Conservation (phyloP, 2,888 invertebrate species). For the Lissonota sp. region DNA sequence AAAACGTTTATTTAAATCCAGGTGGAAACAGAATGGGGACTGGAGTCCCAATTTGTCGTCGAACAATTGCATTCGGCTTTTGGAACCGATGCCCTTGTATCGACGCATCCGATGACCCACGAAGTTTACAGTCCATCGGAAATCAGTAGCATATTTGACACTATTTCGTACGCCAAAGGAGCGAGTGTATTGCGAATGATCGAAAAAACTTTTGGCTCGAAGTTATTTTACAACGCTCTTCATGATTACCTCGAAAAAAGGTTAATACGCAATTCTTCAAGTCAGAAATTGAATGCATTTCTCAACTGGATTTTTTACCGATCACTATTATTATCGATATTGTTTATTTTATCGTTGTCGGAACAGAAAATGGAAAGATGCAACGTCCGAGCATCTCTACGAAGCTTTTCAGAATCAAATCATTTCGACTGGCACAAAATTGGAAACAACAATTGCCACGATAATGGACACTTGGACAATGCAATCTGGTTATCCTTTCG, state of each 20-base stretch:
- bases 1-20: too few relatives aligned
- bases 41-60: constrained; percentile 89
- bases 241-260: constrained; percentile 85
- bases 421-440: constrained; percentile 79
- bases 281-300: too few relatives aligned
- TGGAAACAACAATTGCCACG: constrained; percentile 77
- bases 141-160: constrained; percentile 87
- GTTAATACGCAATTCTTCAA: constrained; percentile 82
- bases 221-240: constrained; percentile 85
- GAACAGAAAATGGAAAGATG: constrained; percentile 69
- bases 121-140: constrained; percentile 86
- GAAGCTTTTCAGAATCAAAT: constrained; percentile 72
- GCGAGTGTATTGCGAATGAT: constrained; percentile 88
- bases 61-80: constrained; percentile 89
- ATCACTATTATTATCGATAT: constrained; percentile 7
- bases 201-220: constrained; percentile 86
- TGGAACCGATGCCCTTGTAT: constrained; percentile 85
- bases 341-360: constrained; percentile 11
- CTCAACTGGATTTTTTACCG: background rate
- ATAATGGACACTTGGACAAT: constrained; percentile 87
- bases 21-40: constrained; percentile 87
- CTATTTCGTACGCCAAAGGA: constrained; percentile 89
- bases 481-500: constrained; percentile 86
- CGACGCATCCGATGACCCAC: constrained; percentile 86
- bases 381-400: constrained; percentile 72